Evolutionary conservation across 2,113 vertebrate species (phyloP).

Genomic region (Corvus hawaiiensis): DNA sequence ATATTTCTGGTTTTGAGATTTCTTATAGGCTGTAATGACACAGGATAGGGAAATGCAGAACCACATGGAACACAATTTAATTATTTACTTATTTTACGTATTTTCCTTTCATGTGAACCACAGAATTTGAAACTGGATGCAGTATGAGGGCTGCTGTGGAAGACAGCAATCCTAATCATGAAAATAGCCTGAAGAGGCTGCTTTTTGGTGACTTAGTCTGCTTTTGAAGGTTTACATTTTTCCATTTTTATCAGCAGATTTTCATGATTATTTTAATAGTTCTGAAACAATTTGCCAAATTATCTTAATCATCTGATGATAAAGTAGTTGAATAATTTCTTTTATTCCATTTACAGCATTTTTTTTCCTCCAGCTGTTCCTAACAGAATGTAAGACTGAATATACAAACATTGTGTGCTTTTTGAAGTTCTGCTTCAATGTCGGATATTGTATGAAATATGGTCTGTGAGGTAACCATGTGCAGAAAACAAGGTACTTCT

Average conservation of each 20-base stretch:
- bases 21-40: neutral
- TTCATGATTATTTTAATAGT: neutral
- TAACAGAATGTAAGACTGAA: neutral
- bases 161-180: neutral
- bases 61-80: rapidly evolving
- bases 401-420: neutral
- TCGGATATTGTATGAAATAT: neutral
- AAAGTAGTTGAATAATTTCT: neutral
- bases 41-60: neutral
- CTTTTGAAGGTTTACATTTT: neutral
- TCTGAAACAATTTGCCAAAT: neutral
- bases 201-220: neutral
- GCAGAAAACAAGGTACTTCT: neutral
- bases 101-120: neutral
- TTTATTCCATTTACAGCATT: neutral
- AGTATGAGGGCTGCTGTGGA: neutral
- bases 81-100: neutral
- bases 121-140: neutral
- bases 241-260: neutral
- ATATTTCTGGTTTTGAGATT: neutral
- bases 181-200: neutral
- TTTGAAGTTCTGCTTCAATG: neutral
- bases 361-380: neutral
- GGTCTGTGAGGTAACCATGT: neutral
- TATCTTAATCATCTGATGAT: neutral